Evolutionary conservation across 2,888 invertebrate species (phyloP).

Genomic region (Drosophila peninsularis): DNA sequence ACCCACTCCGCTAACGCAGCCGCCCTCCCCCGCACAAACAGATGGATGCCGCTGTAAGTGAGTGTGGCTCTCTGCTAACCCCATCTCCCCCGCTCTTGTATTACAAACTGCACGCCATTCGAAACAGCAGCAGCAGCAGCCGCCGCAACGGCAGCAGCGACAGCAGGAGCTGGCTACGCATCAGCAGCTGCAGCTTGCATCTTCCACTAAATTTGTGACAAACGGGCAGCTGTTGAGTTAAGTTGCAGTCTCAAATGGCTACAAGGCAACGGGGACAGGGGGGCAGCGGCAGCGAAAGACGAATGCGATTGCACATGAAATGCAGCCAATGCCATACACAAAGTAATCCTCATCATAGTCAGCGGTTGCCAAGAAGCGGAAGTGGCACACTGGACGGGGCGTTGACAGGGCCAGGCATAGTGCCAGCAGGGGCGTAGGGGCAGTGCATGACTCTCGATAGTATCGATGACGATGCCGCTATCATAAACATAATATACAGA

Average conservation of each 20-base stretch:
- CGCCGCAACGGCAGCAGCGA: constrained; percentile 22
- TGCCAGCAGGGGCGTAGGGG: background rate
- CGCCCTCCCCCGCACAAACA: background rate
- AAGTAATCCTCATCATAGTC: constrained; percentile 29
- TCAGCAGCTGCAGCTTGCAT: constrained; percentile 21
- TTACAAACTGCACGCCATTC: constrained; percentile 65
- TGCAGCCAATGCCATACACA: constrained; percentile 48
- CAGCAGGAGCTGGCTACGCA: constrained; percentile 34
- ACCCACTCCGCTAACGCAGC: background rate
- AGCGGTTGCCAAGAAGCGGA: constrained; percentile 5
- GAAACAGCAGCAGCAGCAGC: constrained; percentile 40
- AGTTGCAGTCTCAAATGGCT: constrained; percentile 56
- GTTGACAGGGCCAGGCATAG: background rate
- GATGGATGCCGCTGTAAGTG: constrained; percentile 19
- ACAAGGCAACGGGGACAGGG: constrained; percentile 7
- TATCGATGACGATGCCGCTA: background rate
- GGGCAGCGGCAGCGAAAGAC: constrained; percentile 9
- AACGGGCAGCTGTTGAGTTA: constrained; percentile 66
- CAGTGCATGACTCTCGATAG: no score
- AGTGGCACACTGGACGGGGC: constrained; percentile 4
- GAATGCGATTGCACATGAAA: constrained; percentile 67
- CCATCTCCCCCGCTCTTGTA: constrained; percentile 25
- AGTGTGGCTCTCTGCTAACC: constrained; percentile 8
- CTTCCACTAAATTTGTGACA: constrained; percentile 67
- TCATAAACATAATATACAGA: no score